Evolutionary conservation across 2,797 vertebrate genomes (phyloP).

Genomic region (Okamejei kenojei): DNA sequence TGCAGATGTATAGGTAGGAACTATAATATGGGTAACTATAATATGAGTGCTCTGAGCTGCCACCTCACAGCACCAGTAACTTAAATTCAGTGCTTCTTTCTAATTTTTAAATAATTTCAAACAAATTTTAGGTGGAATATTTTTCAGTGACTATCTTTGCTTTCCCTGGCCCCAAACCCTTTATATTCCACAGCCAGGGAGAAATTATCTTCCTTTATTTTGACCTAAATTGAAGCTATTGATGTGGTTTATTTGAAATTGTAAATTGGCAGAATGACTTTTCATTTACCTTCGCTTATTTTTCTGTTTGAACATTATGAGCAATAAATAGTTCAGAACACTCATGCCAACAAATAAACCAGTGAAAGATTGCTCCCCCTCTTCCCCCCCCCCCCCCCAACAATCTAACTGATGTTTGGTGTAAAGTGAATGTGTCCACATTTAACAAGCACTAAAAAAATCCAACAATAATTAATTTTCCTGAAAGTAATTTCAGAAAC

Average conservation of each 20-base stretch:
- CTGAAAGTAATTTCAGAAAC: slow-evolving; percentile 12
- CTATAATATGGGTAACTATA: too few relatives aligned
- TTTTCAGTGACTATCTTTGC: not conserved
- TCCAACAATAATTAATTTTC: not conserved
- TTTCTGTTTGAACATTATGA: not conserved
- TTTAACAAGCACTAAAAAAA: not conserved
- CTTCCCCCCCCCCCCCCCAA: not conserved
- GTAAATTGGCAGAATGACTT: not conserved
- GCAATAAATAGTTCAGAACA: not conserved
- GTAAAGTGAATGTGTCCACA: not conserved
- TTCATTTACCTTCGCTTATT: not conserved
- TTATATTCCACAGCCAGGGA: not conserved
- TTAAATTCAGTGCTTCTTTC: too few relatives aligned
- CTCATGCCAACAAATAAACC: not conserved
- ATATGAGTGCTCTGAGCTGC: too few relatives aligned
- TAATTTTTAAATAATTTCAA: not conserved
- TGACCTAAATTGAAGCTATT: not conserved
- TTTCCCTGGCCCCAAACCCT: not conserved
- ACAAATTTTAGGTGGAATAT: not conserved
- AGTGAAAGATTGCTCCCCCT: not conserved
- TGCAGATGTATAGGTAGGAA: too few relatives aligned
- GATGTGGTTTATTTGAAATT: not conserved
- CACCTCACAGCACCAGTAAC: too few relatives aligned
- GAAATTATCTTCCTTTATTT: not conserved
- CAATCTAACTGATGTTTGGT: not conserved